These are phyloP conservation scores for Saguinus imperator DNA, from an alignment of 2,113 vertebrate genomes.

Conservation along the genomic window DNA sequence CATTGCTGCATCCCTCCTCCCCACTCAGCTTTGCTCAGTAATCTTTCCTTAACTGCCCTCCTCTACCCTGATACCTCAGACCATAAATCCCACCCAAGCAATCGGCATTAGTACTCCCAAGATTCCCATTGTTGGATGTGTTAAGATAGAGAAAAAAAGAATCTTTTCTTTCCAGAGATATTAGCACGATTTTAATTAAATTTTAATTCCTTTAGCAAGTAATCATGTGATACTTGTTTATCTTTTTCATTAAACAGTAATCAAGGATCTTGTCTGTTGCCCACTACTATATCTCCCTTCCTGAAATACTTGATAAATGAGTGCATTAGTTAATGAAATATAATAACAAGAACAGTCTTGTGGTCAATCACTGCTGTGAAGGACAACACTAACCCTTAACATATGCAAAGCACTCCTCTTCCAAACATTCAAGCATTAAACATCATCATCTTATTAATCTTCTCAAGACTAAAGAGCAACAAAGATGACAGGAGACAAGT, in stretches of 20 bases:
- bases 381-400: background rate
- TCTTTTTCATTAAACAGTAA: background rate
- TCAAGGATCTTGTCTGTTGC: background rate
- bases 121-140: background rate
- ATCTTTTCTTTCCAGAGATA: background rate
- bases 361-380: background rate
- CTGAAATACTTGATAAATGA: background rate
- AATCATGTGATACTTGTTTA: background rate
- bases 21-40: background rate
- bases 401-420: background rate
- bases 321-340: background rate
- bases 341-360: background rate
- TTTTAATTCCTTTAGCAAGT: background rate
- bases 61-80: background rate
- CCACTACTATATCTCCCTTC: background rate
- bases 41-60: background rate
- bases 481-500: background rate
- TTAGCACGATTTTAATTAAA: background rate
- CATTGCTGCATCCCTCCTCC: rapidly evolving
- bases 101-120: background rate
- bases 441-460: background rate
- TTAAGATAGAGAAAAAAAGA: background rate
- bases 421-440: background rate
- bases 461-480: background rate
- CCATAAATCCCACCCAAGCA: background rate